Base-by-base conservation (phyloP, 2,797 vertebrate genomes). In the Oreonectes daqikongensis region DNA sequence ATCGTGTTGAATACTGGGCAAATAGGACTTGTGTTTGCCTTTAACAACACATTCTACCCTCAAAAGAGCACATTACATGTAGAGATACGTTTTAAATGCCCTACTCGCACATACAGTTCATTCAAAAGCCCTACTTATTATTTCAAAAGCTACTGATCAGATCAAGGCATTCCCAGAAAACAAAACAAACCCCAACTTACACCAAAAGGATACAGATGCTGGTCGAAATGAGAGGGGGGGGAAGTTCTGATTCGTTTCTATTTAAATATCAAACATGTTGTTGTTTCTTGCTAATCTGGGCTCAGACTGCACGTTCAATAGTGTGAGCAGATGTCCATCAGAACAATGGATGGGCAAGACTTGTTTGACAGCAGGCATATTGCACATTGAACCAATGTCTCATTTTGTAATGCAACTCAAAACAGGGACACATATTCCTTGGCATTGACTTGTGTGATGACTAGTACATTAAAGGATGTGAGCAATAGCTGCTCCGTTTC, bases 101-200 rank as follows among this genome's bases (percentile, higher is more conserved):
- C 74, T 85, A 86, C 80, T 83, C 86, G 73, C 75, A 73, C 64
- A 15, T 30, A 75, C 69, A 17, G 61, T 50, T 69, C 85, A 84
- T 68, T 74, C 71, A 87, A 89, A 91, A 91, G 89, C 89, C 88
- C 90, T 86, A 89, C 86, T 85, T 87, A 79, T 88, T 86, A 88
- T 90, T 89, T 86, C 86, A 89, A 88, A 46, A 90, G 84, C 90
- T 86, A 69, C 86, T 87, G 87, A 89, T 86, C 77, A 89, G 88
- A 92, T 83, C 85, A 87, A 75, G 64, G 73, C 86, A 77, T 70
- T 82, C 84, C 90, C 90, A 87, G 86, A 90, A 88, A 88, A 92
- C 88, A 89, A 90, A n/a, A 93, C 89, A 88, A 86, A 92, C 92
- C 93, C 92, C 92, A 93, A 94, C 92, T 93, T 94, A 94, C 92